A percentile compares a stretch with the other conserved stretches of the same genome.
These are phyloP conservation scores for Artibeus lituratus DNA, from an alignment of 2,797 vertebrate genomes.

Conservation along the genomic window DNA sequence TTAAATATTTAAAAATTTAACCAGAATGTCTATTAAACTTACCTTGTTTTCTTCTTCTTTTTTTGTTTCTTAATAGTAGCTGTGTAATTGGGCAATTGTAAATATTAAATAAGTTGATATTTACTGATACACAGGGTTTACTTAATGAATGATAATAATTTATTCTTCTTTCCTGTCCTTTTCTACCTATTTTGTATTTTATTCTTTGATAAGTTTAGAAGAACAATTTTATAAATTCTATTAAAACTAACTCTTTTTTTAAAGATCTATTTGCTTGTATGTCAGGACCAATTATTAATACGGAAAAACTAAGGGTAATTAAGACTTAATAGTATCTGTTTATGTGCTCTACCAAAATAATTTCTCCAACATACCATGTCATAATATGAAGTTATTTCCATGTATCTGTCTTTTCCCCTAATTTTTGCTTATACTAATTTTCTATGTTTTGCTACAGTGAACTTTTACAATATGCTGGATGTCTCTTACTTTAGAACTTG, in stretches of 20 bases:
- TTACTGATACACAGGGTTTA: background rate
- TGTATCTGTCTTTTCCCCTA: background rate
- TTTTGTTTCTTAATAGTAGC: background rate
- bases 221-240: background rate
- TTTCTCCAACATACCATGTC: background rate
- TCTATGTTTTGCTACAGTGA: background rate
- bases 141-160: background rate
- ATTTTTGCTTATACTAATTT: background rate
- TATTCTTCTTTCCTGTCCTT: background rate
- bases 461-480: background rate
- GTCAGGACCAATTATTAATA: background rate
- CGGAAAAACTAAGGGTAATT: background rate
- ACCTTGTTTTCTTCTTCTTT: background rate
- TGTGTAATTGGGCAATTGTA: background rate
- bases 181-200: background rate
- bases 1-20: background rate
- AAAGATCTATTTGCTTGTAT: background rate
- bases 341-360: background rate
- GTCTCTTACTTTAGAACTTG: background rate
- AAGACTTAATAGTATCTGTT: background rate
- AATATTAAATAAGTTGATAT: background rate
- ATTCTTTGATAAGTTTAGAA: background rate
- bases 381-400: background rate
- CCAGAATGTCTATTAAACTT: background rate
- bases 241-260: background rate